Conservation (phyloP, 2,797 vertebrate species). For the Hoplostethus atlanticus region DNA sequence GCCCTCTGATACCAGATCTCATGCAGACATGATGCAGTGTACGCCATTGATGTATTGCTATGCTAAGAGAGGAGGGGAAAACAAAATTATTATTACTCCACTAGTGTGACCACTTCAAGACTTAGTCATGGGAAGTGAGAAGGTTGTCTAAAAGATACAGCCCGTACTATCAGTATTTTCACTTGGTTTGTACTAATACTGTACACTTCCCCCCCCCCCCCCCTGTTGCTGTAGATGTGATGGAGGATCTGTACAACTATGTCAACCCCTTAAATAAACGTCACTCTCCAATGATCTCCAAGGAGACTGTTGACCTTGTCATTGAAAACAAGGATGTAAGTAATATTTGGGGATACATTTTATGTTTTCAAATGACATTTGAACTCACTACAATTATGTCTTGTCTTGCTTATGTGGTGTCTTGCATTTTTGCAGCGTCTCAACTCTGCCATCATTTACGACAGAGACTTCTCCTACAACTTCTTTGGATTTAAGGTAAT, state of each 20-base stretch:
- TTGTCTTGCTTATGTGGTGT: background rate
- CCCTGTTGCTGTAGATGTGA: slow-evolving; percentile 84
- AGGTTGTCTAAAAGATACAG: background rate
- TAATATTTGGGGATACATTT: slow-evolving; percentile 8
- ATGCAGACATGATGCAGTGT: too few species aligned
- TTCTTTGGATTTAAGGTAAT: slow-evolving; percentile 95
- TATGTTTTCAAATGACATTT: background rate
- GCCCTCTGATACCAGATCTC: too few species aligned
- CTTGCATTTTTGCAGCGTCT: slow-evolving; percentile 79
- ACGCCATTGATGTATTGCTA: too few species aligned
- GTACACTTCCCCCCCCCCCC: too few species aligned
- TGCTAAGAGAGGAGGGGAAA: too few species aligned
- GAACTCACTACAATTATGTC: background rate
- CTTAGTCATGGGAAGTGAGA: background rate
- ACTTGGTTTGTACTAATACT: background rate
- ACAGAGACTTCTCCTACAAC: slow-evolving; percentile 98
- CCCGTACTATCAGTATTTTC: too few species aligned
- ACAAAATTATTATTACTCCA: too few species aligned
- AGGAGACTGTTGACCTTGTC: slow-evolving; percentile 90
- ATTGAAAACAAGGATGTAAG: slow-evolving; percentile 90
- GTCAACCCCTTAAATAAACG: slow-evolving; percentile 90
- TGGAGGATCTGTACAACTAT: slow-evolving; percentile 95
- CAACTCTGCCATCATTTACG: slow-evolving; percentile 96
- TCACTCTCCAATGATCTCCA: slow-evolving; percentile 95
- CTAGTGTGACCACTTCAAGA: too few species aligned